Conservation (phyloP, 2,113 vertebrate species). For the Rhinolophus sinicus region DNA sequence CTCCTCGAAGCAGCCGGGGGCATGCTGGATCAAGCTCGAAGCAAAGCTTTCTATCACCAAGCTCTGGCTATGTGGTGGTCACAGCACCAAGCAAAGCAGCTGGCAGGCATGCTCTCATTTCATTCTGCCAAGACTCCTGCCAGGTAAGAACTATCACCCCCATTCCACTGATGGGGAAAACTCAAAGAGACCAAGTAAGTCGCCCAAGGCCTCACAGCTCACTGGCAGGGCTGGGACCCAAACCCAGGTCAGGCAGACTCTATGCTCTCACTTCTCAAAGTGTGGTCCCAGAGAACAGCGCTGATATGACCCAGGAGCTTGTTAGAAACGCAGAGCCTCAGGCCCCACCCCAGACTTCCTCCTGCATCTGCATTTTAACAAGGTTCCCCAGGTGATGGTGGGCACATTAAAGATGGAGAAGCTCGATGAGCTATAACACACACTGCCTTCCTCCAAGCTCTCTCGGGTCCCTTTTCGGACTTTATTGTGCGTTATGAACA, state of each 20-base stretch:
- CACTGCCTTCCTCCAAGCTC: fast-evolving
- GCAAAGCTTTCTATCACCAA: fast-evolving
- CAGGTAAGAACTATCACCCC: neutral
- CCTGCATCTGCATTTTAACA: neutral
- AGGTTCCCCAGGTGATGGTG: neutral
- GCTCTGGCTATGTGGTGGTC: fast-evolving
- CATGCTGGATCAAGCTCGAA: fast-evolving
- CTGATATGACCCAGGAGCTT: fast-evolving
- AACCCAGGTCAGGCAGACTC: neutral
- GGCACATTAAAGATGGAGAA: fast-evolving
- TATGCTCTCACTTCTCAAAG: neutral
- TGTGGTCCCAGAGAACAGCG: no score
- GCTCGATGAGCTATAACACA: fast-evolving
- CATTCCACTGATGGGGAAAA: neutral
- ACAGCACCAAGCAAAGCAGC: neutral
- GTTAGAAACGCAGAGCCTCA: neutral
- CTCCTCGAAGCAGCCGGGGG: neutral
- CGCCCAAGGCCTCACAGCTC: neutral
- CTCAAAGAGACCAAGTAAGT: neutral
- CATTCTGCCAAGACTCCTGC: neutral
- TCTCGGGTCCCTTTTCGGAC: neutral
- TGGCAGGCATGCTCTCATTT: neutral
- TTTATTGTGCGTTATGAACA: fast-evolving
- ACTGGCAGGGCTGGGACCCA: neutral
- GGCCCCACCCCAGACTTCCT: neutral